A percentile compares a stretch with the other conserved stretches of the same genome.
These are phyloP conservation scores for Archivesica marissinica DNA, from an alignment of 1,140 invertebrate species.

Conservation along the genomic window DNA sequence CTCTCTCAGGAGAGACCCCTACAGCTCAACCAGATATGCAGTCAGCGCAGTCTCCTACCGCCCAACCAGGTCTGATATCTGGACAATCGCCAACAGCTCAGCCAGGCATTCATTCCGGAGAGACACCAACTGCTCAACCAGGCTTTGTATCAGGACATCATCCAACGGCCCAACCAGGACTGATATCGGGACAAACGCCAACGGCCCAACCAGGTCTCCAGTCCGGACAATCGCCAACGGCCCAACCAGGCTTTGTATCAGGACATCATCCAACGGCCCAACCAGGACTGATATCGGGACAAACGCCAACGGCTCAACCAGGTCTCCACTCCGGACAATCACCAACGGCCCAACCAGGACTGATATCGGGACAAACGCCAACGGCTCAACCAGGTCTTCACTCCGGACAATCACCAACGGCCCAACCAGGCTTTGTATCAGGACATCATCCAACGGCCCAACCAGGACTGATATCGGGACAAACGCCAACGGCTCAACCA, in stretches of 20 bases:
- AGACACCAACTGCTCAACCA: conserved; percentile 16
- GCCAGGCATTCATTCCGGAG: not conserved
- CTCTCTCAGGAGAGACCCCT: not conserved
- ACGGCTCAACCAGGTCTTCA: conserved; percentile 37
- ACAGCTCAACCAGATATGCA: conserved; percentile 35
- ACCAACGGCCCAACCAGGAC: conserved; percentile 39
- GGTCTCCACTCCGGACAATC: not conserved
- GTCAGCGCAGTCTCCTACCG: conserved; percentile 15
- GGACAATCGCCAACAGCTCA: conserved; percentile 5
- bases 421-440: not conserved
- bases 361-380: not conserved
- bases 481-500: conserved; percentile 39
- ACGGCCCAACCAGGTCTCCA: conserved; percentile 1
- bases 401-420: conserved; percentile 21
- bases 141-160: not conserved
- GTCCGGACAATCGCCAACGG: conserved; percentile 15
- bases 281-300: conserved; percentile 5
- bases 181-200: not conserved
- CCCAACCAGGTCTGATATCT: conserved; percentile 18
- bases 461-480: not conserved
- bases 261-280: conserved; percentile 37
- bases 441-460: not conserved
- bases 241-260: not conserved
- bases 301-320: conserved; percentile 34
- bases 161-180: conserved; percentile 15